Percentiles rank a stretch among this genome's conserved stretches.
Conservation (phyloP, 2,797 vertebrate species). For the Melanotaenia parkinsoni region DNA sequence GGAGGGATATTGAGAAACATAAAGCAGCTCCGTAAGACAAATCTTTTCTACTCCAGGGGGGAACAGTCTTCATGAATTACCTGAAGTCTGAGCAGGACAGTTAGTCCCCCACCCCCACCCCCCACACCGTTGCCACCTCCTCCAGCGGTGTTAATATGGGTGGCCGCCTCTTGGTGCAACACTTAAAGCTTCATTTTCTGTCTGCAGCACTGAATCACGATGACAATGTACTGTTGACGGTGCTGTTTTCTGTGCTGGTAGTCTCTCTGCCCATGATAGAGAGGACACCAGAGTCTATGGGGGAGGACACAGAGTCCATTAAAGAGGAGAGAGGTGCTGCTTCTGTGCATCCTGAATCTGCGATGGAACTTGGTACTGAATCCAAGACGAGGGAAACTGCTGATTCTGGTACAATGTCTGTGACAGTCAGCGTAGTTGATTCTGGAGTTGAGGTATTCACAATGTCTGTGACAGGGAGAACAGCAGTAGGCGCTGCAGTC, state of each 20-base stretch:
- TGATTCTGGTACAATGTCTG: conserved; percentile 56
- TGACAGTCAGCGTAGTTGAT: conserved; percentile 44
- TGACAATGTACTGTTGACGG: conserved; percentile 83
- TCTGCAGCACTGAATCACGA: conserved; percentile 80
- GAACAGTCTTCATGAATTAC: conserved; percentile 70
- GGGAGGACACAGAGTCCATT: conserved; percentile 78
- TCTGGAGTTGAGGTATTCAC: conserved; percentile 47
- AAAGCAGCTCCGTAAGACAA: conserved; percentile 62
- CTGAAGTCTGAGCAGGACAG: conserved; percentile 71
- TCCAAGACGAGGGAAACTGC: conserved; percentile 37
- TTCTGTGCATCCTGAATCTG: conserved; percentile 55
- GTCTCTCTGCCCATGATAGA: conserved; percentile 74
- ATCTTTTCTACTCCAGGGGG: conserved; percentile 63
- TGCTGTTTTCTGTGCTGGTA: conserved; percentile 84
- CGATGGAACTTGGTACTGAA: conserved; percentile 25
- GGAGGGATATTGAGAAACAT: conserved; percentile 35
- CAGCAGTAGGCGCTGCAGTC: conserved; percentile 22
- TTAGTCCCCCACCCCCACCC: conserved; percentile 32
- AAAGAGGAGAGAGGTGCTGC: conserved; percentile 40
- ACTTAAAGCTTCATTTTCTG: conserved; percentile 53
- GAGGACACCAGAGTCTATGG: conserved; percentile 79
- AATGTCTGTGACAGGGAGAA: conserved; percentile 74
- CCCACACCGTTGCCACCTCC: conserved; percentile 11
- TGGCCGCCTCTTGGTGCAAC: conserved; percentile 60
- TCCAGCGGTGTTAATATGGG: conserved; percentile 22